Evolutionary conservation across 2,797 vertebrate genomes (phyloP).

Genomic region (Triplophysa yarkandensis): DNA sequence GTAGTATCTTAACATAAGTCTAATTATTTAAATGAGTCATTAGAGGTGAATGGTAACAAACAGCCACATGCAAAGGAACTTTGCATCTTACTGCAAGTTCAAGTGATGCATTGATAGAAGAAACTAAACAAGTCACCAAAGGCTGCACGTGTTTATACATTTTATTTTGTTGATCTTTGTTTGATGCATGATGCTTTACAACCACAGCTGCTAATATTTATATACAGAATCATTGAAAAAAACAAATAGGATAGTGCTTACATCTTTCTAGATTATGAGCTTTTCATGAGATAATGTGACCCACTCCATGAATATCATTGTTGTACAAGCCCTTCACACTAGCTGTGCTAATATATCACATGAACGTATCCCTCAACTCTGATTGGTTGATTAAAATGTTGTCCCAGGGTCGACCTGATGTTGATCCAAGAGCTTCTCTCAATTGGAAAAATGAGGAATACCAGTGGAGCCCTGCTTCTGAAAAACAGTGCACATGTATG

Average conservation of each 20-base stretch:
- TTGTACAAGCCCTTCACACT: too few relatives aligned
- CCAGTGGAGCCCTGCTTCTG: too few relatives aligned
- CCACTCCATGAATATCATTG: too few relatives aligned
- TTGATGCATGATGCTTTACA: neutral
- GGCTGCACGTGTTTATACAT: neutral
- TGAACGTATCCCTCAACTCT: too few relatives aligned
- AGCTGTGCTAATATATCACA: too few relatives aligned
- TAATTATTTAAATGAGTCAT: neutral
- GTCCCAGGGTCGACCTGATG: too few relatives aligned
- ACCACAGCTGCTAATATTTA: neutral
- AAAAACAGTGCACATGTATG: too few relatives aligned
- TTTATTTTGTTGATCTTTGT: neutral
- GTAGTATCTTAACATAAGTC: too few relatives aligned
- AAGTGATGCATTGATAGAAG: conserved; percentile 8
- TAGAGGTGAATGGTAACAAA: conserved; percentile 48
- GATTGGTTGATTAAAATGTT: too few relatives aligned
- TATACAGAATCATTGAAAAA: neutral
- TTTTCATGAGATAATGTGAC: neutral
- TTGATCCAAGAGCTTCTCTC: too few relatives aligned
- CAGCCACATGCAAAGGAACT: conserved; percentile 24
- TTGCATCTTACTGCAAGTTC: neutral
- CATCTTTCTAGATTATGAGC: neutral
- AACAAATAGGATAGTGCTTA: neutral
- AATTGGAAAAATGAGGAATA: too few relatives aligned
- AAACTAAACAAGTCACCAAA: neutral